Evolutionary conservation across 2,113 vertebrate species (phyloP).

Genomic region (Phoenicopterus ruber): DNA sequence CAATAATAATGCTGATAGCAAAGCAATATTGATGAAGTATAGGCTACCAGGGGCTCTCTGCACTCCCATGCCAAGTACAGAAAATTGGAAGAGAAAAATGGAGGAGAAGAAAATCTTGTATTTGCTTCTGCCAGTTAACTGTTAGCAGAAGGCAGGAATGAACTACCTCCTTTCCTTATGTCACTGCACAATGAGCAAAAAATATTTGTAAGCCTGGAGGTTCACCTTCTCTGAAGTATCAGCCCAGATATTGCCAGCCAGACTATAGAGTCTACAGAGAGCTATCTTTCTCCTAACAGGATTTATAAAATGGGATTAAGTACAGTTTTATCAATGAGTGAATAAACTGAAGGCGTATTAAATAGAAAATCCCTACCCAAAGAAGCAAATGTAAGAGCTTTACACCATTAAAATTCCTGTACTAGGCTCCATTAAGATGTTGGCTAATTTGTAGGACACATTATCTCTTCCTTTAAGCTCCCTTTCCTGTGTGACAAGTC

Average conservation of each 20-base stretch:
- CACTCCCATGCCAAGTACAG: not conserved
- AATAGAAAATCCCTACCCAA: not conserved
- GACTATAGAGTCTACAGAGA: not conserved
- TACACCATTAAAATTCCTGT: not conserved
- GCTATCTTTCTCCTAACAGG: not conserved
- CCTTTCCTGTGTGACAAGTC: not conserved
- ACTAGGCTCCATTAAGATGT: not conserved
- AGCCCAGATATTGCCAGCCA: not conserved
- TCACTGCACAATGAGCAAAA: not conserved
- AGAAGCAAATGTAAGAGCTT: not conserved
- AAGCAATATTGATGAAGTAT: not conserved
- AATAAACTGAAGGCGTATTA: not conserved
- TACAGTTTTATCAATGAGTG: not conserved
- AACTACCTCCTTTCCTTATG: not conserved
- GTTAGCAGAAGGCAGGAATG: not conserved
- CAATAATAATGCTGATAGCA: not conserved
- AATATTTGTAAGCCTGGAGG: not conserved
- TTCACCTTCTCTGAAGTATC: not conserved
- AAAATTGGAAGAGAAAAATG: not conserved
- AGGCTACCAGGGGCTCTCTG: not conserved
- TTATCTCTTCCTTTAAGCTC: not conserved
- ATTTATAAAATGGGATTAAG: conserved; percentile 46
- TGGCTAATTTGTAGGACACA: not conserved
- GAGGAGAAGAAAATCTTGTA: not conserved
- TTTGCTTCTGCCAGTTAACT: not conserved